These are phyloP conservation scores for Latrodectus hesperus DNA, from an alignment of 2,888 invertebrate genomes.

Conservation along the genomic window DNA sequence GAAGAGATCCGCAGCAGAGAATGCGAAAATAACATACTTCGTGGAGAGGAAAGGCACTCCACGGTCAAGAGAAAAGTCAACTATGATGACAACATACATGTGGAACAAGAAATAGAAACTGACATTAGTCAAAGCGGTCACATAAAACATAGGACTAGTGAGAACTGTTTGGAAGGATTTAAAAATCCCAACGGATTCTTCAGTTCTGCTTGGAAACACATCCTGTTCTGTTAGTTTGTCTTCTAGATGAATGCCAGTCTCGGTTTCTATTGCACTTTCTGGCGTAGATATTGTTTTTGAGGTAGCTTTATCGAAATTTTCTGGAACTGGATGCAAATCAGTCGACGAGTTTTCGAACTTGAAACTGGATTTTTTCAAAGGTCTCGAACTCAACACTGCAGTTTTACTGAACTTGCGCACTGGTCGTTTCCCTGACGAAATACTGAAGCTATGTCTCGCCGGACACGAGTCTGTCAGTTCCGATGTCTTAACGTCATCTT, in stretches of 20 bases:
- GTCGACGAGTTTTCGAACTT: conserved; percentile 11
- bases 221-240: not conserved
- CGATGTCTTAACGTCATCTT: conserved; percentile 30
- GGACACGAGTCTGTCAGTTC: conserved; percentile 35
- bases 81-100: conserved; percentile 68
- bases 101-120: conserved; percentile 35
- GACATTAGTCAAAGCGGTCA: conserved; percentile 27
- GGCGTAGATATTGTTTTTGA: not conserved
- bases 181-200: not conserved
- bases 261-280: not conserved
- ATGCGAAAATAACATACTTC: conserved; percentile 58
- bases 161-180: conserved; percentile 18
- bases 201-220: not conserved
- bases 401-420: conserved; percentile 4
- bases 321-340: conserved; percentile 14
- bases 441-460: conserved; percentile 37
- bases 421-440: conserved; percentile 23
- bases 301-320: not conserved
- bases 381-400: conserved; percentile 14
- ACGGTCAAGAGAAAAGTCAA: conserved; percentile 65
- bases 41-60: conserved; percentile 51
- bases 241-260: not conserved
- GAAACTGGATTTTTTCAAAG: conserved; percentile 23
- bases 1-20: conserved; percentile 66
- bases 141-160: conserved; percentile 34